phyloP scores from a whole-genome alignment of 2,888 invertebrate genomes.

The Phengaris alcon region DNA sequence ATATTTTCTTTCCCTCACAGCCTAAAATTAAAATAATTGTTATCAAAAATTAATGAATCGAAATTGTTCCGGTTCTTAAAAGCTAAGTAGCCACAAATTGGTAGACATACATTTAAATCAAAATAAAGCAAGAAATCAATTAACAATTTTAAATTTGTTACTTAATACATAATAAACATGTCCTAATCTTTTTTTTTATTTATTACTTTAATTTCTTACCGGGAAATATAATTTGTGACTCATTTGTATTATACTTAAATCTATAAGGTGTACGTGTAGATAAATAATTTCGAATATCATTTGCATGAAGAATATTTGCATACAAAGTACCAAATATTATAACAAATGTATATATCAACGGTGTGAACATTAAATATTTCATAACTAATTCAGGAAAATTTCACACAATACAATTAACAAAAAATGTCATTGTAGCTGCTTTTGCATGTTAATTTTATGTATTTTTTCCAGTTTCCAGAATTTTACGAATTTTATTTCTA shows the following conservation, averaged over 20 bases:
- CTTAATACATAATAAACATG: no score
- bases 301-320: constrained; percentile 36
- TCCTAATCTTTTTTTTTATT: no score
- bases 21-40: constrained; percentile 58
- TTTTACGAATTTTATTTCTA: neutral
- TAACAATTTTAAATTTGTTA: no score
- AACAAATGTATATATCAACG: neutral
- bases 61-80: neutral
- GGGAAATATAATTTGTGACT: constrained; percentile 77
- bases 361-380: neutral
- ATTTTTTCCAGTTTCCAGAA: neutral
- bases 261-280: constrained; percentile 87
- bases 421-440: neutral
- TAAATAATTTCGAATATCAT: constrained; percentile 68
- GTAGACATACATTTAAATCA: neutral
- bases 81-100: neutral
- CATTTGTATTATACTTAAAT: constrained; percentile 82
- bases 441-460: neutral
- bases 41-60: neutral
- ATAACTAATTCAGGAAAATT: neutral
- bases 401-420: neutral
- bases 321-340: constrained; percentile 28
- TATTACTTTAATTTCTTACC: constrained; percentile 64
- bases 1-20: constrained; percentile 83
- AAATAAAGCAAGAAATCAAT: no score